Evolutionary conservation across 2,888 invertebrate species (phyloP).

Genomic region (Dasypogon diadema): DNA sequence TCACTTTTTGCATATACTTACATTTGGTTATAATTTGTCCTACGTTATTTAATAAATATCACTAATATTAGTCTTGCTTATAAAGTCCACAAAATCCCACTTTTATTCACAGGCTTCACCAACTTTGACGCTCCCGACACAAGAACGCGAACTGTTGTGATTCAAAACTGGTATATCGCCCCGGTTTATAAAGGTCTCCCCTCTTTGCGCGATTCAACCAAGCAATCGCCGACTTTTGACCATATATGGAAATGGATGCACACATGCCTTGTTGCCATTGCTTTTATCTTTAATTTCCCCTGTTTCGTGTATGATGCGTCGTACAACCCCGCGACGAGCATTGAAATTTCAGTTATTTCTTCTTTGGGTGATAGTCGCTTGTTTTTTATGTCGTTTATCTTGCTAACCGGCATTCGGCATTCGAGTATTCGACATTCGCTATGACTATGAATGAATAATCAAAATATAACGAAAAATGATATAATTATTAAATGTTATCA

Average conservation of each 20-base stretch:
- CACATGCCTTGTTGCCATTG: slow-evolving; percentile 60
- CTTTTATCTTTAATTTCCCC: slow-evolving; percentile 50
- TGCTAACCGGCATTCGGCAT: neutral
- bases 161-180: slow-evolving; percentile 66
- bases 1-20: slow-evolving; percentile 27
- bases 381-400: too few species aligned
- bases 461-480: neutral
- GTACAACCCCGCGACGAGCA: slow-evolving; percentile 18
- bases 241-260: slow-evolving; percentile 68
- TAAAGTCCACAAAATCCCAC: slow-evolving; percentile 6
- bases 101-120: neutral
- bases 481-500: slow-evolving; percentile 9
- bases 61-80: slow-evolving; percentile 42
- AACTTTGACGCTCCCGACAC: slow-evolving; percentile 61
- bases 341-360: too few species aligned
- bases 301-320: slow-evolving; percentile 39
- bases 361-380: slow-evolving; percentile 1
- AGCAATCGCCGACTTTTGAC: slow-evolving; percentile 65
- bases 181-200: slow-evolving; percentile 67
- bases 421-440: too few species aligned
- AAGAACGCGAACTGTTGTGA: slow-evolving; percentile 69
- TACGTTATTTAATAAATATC: slow-evolving; percentile 49
- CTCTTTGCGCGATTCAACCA: slow-evolving; percentile 64
- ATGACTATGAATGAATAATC: slow-evolving; percentile 27
- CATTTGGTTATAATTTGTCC: slow-evolving; percentile 44